phyloP scores from a whole-genome alignment of 2,113 vertebrate species.

The Phrynosoma platyrhinos region DNA sequence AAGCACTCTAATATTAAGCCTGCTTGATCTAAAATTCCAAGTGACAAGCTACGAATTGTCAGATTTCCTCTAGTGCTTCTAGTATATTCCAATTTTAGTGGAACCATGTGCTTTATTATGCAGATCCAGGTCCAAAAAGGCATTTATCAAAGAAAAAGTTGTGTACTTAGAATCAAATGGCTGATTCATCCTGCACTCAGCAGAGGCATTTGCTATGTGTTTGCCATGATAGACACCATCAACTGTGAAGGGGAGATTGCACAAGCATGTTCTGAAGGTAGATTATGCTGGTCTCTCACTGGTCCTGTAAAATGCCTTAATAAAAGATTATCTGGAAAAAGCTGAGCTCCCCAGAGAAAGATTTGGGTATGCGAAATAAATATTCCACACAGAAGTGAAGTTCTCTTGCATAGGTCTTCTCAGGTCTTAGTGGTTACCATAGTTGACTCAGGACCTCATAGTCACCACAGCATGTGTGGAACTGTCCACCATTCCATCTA shows the following conservation, averaged over 20 bases:
- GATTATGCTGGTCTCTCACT: not conserved
- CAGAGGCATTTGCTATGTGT: not conserved
- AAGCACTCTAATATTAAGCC: constrained; percentile 71
- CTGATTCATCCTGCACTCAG: too few species aligned
- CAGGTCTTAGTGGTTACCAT: too few species aligned
- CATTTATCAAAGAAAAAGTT: constrained; percentile 22
- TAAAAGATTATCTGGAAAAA: not conserved
- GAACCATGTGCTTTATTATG: constrained; percentile 51
- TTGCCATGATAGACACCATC: not conserved
- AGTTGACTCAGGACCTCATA: too few species aligned
- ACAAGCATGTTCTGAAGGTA: not conserved
- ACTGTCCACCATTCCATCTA: too few species aligned
- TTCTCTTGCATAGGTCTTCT: too few species aligned
- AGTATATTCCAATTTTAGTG: constrained; percentile 48
- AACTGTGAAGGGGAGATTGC: not conserved
- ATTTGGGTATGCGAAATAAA: not conserved
- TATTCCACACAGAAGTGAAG: too few species aligned
- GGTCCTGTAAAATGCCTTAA: not conserved
- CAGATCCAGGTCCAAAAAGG: constrained; percentile 7
- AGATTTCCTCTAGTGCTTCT: constrained; percentile 62
- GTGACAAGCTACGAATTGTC: constrained; percentile 72
- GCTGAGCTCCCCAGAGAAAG: too few species aligned
- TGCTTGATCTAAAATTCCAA: constrained; percentile 77
- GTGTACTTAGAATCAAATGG: not conserved
- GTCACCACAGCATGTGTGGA: too few species aligned